Evolutionary conservation across 2,888 invertebrate species (phyloP).

Genomic region (Bombyx huttoni): DNA sequence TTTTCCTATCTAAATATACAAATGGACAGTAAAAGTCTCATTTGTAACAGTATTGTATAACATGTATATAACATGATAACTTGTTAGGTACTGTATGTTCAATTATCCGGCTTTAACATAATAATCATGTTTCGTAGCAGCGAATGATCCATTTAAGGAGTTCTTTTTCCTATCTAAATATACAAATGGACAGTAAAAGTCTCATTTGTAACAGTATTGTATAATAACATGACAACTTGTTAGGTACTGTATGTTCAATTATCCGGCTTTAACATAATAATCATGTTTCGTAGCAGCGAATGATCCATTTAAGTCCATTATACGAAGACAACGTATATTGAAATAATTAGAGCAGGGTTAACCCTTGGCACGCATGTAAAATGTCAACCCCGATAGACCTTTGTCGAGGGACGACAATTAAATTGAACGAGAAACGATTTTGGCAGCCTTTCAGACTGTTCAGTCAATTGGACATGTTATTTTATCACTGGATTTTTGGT

Average conservation of each 20-base stretch:
- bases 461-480: neutral
- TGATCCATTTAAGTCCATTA: neutral
- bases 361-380: conserved; percentile 15
- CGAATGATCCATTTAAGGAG: neutral
- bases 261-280: conserved; percentile 2
- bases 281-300: neutral
- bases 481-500: neutral
- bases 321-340: conserved; percentile 7
- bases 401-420: conserved; percentile 19
- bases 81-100: neutral
- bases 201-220: no score
- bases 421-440: conserved; percentile 16
- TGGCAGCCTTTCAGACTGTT: conserved; percentile 1
- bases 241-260: neutral
- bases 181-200: no score
- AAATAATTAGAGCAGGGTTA: conserved; percentile 16
- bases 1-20: no score
- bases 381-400: conserved; percentile 15
- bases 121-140: conserved; percentile 4
- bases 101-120: neutral
- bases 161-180: no score
- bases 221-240: no score
- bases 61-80: no score
- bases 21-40: no score
- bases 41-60: no score